phyloP scores from a whole-genome alignment of 2,888 invertebrate species.

The Penaeus monodon region DNA sequence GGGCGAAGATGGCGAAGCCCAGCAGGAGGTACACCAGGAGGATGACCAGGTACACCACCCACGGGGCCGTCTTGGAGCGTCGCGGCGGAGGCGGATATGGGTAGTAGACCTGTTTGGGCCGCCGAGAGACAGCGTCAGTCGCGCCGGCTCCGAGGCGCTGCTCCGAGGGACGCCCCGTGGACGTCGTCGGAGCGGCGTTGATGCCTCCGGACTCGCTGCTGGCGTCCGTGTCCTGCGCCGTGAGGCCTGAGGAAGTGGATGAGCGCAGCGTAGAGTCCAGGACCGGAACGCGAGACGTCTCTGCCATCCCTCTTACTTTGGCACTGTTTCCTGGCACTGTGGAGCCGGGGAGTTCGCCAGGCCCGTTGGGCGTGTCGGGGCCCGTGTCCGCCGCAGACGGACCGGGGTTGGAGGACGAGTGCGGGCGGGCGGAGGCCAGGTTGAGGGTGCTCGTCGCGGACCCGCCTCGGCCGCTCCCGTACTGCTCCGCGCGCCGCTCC shows the following conservation, averaged over 20 bases:
- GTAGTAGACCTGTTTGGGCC: not conserved
- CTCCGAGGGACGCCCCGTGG: not conserved
- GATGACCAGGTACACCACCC: slow-evolving; percentile 46
- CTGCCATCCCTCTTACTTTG: slow-evolving; percentile 14
- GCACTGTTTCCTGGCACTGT: slow-evolving; percentile 21
- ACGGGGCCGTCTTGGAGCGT: slow-evolving; percentile 25
- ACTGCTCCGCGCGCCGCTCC: slow-evolving; percentile 42
- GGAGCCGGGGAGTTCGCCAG: slow-evolving; percentile 34
- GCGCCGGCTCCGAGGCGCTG: not conserved
- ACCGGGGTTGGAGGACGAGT: slow-evolving; percentile 15
- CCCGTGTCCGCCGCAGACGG: slow-evolving; percentile 17
- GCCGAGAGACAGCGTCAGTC: not conserved
- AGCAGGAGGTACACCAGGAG: slow-evolving; percentile 40
- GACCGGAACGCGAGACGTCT: slow-evolving; percentile 35
- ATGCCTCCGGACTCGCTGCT: slow-evolving; percentile 29
- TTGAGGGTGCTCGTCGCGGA: slow-evolving; percentile 35
- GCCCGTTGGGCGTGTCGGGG: slow-evolving; percentile 40
- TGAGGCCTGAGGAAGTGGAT: slow-evolving; percentile 23
- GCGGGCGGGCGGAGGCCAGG: slow-evolving; percentile 24
- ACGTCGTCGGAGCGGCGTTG: slow-evolving; percentile 13
- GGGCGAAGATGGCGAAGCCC: slow-evolving; percentile 49
- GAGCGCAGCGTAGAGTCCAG: slow-evolving; percentile 47
- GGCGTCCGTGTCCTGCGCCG: slow-evolving; percentile 20
- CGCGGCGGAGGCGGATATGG: slow-evolving; percentile 13
- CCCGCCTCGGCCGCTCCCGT: slow-evolving; percentile 28